Evolutionary conservation across 2,888 invertebrate genomes (phyloP), one percentile per base, ranked within the genome.

Genomic region (Ischnura elegans): DNA sequence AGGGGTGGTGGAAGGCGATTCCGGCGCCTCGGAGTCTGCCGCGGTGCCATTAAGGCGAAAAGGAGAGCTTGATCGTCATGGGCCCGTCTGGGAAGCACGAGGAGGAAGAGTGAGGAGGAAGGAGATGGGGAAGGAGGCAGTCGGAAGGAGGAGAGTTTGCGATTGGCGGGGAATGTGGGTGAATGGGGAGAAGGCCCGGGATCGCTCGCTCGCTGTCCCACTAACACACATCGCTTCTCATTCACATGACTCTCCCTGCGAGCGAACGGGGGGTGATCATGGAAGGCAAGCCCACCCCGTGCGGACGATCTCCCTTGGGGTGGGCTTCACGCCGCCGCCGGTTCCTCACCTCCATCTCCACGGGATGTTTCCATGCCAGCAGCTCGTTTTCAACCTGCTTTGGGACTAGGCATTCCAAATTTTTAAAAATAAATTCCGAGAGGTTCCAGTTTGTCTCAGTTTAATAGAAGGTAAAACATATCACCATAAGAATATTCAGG

Each of bases 161-260:
- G 45, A 43, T 43, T 86, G 51, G 51, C 55, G 76, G 76, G 76
- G 10, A 43, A 42, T 21, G 42, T 55, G 42, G 55, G 43, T 42
- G 61, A 61, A 55, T 55, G 90, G 90, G 61, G 61, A 55, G 90
- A 19, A 61, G 61, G 19, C 61, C 76, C 76, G 76, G 25, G 13
- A 25, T 25, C 76, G 1, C 61, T 19, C 25, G 61, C 16, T 51
- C 47, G 55, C 87, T 61, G 90, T 90, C 90, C 90, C 90, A 90
- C 90, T 90, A 61, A 90, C 90, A 90, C 90, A 90, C 90, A 90
- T 90, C 86, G n/a, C n/a, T 46, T 45, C 90, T n/a, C 90, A 90
- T 90, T 66, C 90, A 90, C 90, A 90, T 61, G 76, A 76, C 76
- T 76, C 76, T 76, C 76, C 36, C 76, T 76, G 76, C 16, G 76